Evolutionary conservation across 2,113 vertebrate genomes (phyloP).

Genomic region (Caranx ignobilis): DNA sequence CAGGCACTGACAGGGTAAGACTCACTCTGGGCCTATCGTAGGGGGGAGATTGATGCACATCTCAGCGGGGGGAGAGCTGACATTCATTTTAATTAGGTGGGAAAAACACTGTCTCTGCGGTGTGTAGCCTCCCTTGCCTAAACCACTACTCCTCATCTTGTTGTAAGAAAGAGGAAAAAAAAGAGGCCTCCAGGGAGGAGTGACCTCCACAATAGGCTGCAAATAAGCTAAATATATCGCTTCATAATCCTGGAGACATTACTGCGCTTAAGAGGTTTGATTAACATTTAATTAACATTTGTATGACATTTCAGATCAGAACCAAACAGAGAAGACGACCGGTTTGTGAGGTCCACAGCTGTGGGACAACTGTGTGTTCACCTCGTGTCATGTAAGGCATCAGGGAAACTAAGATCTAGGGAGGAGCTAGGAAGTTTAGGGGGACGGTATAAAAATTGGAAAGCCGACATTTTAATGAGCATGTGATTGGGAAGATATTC

Average conservation of each 20-base stretch:
- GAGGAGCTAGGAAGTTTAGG: background rate
- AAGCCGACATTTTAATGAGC: constrained; percentile 66
- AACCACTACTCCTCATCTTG: constrained; percentile 47
- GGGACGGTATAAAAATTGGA: constrained; percentile 21
- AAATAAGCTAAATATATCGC: constrained; percentile 68
- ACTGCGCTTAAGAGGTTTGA: constrained; percentile 76
- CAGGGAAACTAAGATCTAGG: constrained; percentile 7
- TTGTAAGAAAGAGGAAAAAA: constrained; percentile 55
- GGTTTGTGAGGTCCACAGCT: constrained; percentile 28
- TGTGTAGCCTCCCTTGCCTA: constrained; percentile 56
- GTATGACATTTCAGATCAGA: constrained; percentile 80
- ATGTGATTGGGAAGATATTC: constrained; percentile 37
- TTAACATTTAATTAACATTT: constrained; percentile 87
- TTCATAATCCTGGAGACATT: constrained; percentile 67
- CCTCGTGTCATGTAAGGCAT: constrained; percentile 16
- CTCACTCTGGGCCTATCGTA: constrained; percentile 75
- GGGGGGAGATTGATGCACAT: constrained; percentile 82
- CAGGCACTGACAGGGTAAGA: constrained; percentile 76
- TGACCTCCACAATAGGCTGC: constrained; percentile 66
- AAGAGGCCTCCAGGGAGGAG: constrained; percentile 54
- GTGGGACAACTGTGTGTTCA: background rate
- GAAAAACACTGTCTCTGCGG: constrained; percentile 73
- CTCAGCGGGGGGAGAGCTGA: constrained; percentile 80
- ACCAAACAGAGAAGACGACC: constrained; percentile 52
- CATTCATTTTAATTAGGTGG: constrained; percentile 87